These are phyloP conservation scores for Prochilodus magdalenae DNA, from an alignment of 2,113 vertebrate species.

Conservation along the genomic window DNA sequence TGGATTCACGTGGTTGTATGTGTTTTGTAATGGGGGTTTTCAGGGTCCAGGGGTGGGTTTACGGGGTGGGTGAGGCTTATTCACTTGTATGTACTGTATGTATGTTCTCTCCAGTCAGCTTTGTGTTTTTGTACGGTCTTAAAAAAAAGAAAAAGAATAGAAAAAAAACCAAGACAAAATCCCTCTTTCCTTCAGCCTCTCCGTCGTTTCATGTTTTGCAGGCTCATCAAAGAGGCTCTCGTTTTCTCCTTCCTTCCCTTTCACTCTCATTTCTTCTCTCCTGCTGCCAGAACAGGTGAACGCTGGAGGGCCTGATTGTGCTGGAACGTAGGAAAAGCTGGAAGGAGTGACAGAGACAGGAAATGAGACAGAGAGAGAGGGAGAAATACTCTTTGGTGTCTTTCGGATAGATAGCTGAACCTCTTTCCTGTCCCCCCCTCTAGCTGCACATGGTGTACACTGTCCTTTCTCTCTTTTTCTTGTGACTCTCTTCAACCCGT, in stretches of 20 bases:
- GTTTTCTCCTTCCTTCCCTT: neutral
- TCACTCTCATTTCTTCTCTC: neutral
- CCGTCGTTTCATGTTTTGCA: conserved; percentile 10
- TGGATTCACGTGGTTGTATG: conserved; percentile 44
- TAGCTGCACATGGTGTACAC: conserved; percentile 12
- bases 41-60: neutral
- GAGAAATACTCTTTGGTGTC: conserved; percentile 64
- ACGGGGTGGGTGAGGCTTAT: neutral
- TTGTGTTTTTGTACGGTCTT: conserved; percentile 60
- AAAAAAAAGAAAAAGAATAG: conserved; percentile 34
- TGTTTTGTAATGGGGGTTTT: conserved; percentile 53
- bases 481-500: neutral
- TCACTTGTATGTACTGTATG: conserved; percentile 50
- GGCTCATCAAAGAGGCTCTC: neutral
- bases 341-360: conserved; percentile 11
- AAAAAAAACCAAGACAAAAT: neutral
- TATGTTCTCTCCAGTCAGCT: conserved; percentile 62
- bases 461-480: neutral
- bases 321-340: neutral
- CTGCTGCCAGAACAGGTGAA: conserved; percentile 57
- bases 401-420: conserved; percentile 62
- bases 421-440: conserved; percentile 35
- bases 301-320: conserved; percentile 15
- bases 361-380: conserved; percentile 47
- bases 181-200: neutral